Base-by-base conservation (phyloP, 2,888 invertebrate genomes). In the Plebejus melissa region DNA sequence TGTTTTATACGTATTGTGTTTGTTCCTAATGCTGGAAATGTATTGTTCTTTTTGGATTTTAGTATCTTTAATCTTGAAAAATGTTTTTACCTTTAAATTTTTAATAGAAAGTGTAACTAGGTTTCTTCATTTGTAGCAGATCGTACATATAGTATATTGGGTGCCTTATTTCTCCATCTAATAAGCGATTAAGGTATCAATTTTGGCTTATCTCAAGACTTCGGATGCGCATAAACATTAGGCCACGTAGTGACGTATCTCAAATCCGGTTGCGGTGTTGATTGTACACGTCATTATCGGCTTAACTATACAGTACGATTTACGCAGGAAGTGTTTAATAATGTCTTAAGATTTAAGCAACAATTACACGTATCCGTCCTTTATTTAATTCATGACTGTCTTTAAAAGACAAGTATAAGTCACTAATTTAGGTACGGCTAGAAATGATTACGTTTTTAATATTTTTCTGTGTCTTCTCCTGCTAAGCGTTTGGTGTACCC, bases 211-310 rank as follows among this genome's bases (percentile, higher is more conserved):
- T 65, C 65, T 65, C 7, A 28, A 13, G 32, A 13, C 32, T 65
- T 32, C 65, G 32, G 65, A 65, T 65, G 28, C 32, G 65, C 5
- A 65, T 65, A 32, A 65, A 65, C 13, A 65, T 65, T 32, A 65
- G 65, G 65, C 32, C 32, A 13, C 65, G 65, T 32, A 32, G 32
- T 32, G 32, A 32, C 32, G 32, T 65, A 65, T 65, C 65, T 32
- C 4, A 32, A 65, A 32, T 65, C 65, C 65, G 65, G 65, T 65
- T 65, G 65, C 65, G 65, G 65, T 32, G 65, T 65, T 32, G 28
- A 65, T 28, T 65, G 32, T 13, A 65, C 65, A 1, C 65, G 11
- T 65, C 65, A 65, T 65, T 65, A 65, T 32, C 7, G 65, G 32
- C 65, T 32, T 32, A 65, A 32, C 11, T 28, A 32, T 9, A 28